Evolutionary conservation across 2,113 vertebrate species (phyloP), one percentile per base, ranked within the genome.

Genomic region (Poeciliopsis retropinna): DNA sequence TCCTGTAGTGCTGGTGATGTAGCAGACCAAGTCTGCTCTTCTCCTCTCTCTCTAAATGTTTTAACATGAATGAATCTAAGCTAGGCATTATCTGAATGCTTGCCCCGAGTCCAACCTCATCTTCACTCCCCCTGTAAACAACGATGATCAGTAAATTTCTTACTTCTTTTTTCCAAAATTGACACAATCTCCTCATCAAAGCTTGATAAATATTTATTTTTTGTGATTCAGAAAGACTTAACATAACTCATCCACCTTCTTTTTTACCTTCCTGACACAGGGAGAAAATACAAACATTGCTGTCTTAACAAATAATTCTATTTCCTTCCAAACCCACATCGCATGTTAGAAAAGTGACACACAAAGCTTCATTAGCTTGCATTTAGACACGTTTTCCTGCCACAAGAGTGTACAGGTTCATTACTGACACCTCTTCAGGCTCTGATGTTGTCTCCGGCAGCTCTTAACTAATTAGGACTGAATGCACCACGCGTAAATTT

Each of bases 1-100:
- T 91, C 76, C 88, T 86, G 76, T 87, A 89, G 87, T 86, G 84
- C 73, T 67, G 75, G 30, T 73, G 75, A 82, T 84, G 70, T 72
- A 81, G 80, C 75, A 44, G 73, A 88, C 73, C 73, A 70, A 84
- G 73, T 60, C 71, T 82, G 65, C 47, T 84, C 61, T 76, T n/a
- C 73, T 75, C 84, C 89, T 39, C 61, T 78, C 65, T 74, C 39
- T 57, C 54, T 57, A 66, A 31, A 67, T 30, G 31, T 73, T 69
- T 79, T 54, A 47, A 70, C 66, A 77, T 13, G 34, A 69, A 80
- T 15, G n/a, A 80, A 72, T 67, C 17, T 32, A 57, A 79, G 44
- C 28, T 11, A 9, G 1, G 15, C 19, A 69, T 71, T 60, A 47
- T 67, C 60, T 69, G 28, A 72, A 63, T 22, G 34, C 60, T 27